Evolutionary conservation across 2,113 vertebrate genomes (phyloP).

Genomic region (Hemicordylus capensis): DNA sequence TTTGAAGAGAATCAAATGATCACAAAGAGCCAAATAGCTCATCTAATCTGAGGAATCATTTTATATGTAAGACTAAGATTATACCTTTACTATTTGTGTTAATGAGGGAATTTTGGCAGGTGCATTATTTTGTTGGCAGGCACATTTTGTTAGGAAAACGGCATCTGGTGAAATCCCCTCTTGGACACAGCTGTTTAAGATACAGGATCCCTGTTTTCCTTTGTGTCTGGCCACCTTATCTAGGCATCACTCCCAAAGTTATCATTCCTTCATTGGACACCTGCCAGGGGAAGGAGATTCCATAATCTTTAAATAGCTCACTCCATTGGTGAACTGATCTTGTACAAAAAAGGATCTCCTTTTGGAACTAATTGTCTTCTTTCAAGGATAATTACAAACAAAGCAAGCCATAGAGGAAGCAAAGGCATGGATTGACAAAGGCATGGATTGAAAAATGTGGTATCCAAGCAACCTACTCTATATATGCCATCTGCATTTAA

Average conservation of each 20-base stretch:
- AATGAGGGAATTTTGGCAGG: background rate
- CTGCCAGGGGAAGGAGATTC: background rate
- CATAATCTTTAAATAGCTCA: background rate
- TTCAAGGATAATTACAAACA: background rate
- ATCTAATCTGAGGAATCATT: background rate
- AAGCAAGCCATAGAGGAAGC: background rate
- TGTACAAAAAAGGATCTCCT: background rate
- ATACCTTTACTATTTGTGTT: background rate
- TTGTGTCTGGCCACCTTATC: background rate
- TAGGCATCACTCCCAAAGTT: background rate
- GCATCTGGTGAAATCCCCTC: background rate
- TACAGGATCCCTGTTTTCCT: background rate
- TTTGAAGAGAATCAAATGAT: background rate
- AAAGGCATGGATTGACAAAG: background rate
- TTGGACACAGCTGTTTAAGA: background rate
- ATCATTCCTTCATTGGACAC: background rate
- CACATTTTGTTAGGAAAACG: background rate
- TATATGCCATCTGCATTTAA: background rate
- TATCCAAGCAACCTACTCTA: background rate
- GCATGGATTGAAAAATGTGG: background rate
- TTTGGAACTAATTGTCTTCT: background rate
- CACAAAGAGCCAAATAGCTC: background rate
- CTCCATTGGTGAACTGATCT: background rate
- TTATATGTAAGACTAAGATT: background rate
- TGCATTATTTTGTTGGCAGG: background rate